Evolutionary conservation across 2,888 invertebrate species (phyloP).

Genomic region (Chymomyza procnemis): DNA sequence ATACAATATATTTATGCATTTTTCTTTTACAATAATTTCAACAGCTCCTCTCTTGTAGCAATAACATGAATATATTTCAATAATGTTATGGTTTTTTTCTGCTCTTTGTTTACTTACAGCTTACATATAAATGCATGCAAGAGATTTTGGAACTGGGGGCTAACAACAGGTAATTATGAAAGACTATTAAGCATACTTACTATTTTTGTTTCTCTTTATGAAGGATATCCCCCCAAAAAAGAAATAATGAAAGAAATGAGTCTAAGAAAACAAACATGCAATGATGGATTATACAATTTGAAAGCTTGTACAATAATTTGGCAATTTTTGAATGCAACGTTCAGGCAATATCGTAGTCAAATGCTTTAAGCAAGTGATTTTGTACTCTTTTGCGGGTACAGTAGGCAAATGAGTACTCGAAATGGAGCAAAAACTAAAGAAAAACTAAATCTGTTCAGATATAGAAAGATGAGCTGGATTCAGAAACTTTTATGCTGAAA

Average conservation of each 20-base stretch:
- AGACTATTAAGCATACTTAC: not conserved
- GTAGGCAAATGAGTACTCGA: too few relatives aligned
- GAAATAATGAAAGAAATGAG: not conserved
- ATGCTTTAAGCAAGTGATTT: too few relatives aligned
- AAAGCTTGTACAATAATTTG: not conserved
- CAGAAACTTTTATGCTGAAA: too few relatives aligned
- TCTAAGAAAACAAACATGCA: not conserved
- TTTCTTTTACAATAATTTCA: slow-evolving; percentile 4
- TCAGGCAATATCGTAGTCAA: too few relatives aligned
- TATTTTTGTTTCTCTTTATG: not conserved
- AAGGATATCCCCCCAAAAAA: not conserved
- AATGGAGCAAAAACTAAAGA: too few relatives aligned
- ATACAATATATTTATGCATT: slow-evolving; percentile 23
- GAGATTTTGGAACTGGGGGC: not conserved
- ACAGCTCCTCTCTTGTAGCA: not conserved
- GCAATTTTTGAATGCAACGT: too few relatives aligned
- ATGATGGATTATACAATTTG: not conserved
- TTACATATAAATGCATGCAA: not conserved
- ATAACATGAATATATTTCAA: not conserved
- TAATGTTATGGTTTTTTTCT: not conserved
- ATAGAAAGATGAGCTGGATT: too few relatives aligned
- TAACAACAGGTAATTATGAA: not conserved
- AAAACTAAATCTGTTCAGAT: too few relatives aligned
- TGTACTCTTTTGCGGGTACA: too few relatives aligned
- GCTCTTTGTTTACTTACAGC: not conserved